Evolutionary conservation across 92 coral and sea anemone genomes (phyloP).

Genomic region (Phenganax subtilis): DNA sequence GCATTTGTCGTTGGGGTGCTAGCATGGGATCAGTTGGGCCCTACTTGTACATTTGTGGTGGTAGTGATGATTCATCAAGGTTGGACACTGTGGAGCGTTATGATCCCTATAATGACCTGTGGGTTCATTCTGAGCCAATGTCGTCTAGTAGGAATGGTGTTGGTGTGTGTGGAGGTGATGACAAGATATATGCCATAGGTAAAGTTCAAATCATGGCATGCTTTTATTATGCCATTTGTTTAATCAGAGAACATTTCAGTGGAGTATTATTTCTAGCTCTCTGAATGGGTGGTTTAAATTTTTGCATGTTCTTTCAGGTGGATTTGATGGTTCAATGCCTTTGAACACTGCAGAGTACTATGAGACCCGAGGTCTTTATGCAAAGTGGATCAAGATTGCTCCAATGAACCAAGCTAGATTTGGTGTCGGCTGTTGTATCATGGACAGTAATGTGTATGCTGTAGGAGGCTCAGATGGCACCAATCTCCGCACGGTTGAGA

Average conservation of each 20-base stretch:
- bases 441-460: slow-evolving; percentile 74
- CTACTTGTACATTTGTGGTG: slow-evolving; percentile 94
- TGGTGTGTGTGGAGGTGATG: slow-evolving; percentile 92
- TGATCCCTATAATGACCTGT: slow-evolving; percentile 86
- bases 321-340: slow-evolving; percentile 99
- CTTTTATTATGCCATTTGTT: neutral
- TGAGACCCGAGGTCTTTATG: slow-evolving; percentile 60
- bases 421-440: slow-evolving; percentile 91
- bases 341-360: slow-evolving; percentile 94
- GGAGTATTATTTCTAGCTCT: too few relatives aligned
- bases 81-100: slow-evolving; percentile 91
- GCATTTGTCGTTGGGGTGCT: slow-evolving; percentile 99
- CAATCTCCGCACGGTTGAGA: slow-evolving; percentile 77
- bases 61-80: slow-evolving; percentile 95
- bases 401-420: slow-evolving; percentile 96
- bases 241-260: neutral
- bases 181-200: slow-evolving; percentile 94
- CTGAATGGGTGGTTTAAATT: too few relatives aligned
- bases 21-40: slow-evolving; percentile 93
- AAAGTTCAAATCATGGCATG: neutral
- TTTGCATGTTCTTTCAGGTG: slow-evolving; percentile 52
- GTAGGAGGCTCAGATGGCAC: slow-evolving; percentile 98
- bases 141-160: slow-evolving; percentile 97
- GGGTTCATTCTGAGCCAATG: slow-evolving; percentile 99
- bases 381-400: slow-evolving; percentile 86